These are phyloP conservation scores for Cancer borealis DNA, from an alignment of 2,888 invertebrate genomes.

Conservation along the genomic window DNA sequence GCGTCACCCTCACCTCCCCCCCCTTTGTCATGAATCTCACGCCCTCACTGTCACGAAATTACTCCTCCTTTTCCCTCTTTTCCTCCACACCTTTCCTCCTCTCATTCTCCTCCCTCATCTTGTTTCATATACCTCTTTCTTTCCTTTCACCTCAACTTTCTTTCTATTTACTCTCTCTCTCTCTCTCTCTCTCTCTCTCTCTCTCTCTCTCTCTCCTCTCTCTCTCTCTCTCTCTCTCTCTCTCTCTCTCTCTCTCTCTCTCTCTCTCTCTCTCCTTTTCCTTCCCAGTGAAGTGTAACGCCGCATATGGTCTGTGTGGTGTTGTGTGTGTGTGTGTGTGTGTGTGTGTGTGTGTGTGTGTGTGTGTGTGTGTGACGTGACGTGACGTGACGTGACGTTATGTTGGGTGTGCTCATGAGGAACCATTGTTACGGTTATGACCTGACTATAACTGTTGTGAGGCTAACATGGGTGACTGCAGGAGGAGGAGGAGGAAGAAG, in stretches of 20 bases:
- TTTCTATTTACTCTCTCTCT: too few species aligned
- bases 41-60: too few species aligned
- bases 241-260: constrained; percentile 21
- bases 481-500: constrained; percentile 23
- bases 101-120: background rate
- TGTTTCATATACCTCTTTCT: background rate
- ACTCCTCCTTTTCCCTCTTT: constrained; percentile 23
- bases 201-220: background rate
- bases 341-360: constrained; percentile 12
- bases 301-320: too few species aligned
- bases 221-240: background rate
- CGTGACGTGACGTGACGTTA: background rate
- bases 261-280: background rate
- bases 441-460: background rate
- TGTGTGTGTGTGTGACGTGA: background rate
- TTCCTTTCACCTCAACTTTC: background rate
- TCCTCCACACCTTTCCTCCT: background rate
- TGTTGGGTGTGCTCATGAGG: background rate
- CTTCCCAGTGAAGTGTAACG: background rate
- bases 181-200: background rate
- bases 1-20: too few species aligned
- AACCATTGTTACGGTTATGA: background rate
- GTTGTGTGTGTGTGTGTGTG: background rate
- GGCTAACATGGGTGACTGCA: background rate
- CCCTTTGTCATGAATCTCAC: too few species aligned